Conservation (phyloP, 2,797 vertebrate genomes). For the Morus bassanus region DNA sequence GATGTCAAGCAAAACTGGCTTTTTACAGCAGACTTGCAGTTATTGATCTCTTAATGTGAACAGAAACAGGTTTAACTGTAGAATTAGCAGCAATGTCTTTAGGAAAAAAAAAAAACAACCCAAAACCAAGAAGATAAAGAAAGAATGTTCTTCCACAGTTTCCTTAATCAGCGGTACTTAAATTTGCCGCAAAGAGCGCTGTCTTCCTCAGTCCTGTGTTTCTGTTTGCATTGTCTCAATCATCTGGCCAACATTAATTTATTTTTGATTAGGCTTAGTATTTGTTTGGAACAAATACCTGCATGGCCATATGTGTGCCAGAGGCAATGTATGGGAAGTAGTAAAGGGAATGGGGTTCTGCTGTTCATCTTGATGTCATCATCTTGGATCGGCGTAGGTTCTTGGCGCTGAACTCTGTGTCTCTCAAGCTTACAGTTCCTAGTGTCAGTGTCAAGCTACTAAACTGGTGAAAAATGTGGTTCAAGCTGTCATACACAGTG, state of each 20-base stretch:
- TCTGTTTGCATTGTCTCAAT: not conserved
- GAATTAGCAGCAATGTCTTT: not conserved
- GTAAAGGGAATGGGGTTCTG: not conserved
- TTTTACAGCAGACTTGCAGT: not conserved
- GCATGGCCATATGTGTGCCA: not conserved
- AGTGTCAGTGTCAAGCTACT: not conserved
- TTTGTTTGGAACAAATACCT: not conserved
- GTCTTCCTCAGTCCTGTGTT: not conserved
- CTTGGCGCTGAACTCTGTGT: not conserved
- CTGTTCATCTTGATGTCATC: conserved; percentile 1
- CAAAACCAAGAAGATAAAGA: no score
- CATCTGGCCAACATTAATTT: not conserved
- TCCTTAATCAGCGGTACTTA: not conserved
- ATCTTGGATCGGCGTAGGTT: not conserved
- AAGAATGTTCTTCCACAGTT: not conserved
- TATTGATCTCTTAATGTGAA: not conserved
- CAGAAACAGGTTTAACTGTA: not conserved
- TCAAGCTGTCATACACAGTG: not conserved
- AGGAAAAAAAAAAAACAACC: no score
- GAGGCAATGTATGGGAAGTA: not conserved
- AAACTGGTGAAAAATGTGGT: not conserved
- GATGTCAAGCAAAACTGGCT: not conserved
- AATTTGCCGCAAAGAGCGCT: not conserved
- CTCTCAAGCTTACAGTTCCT: not conserved
- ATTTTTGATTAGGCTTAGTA: not conserved